Evolutionary conservation across 2,888 invertebrate genomes (phyloP), one percentile per base, ranked within the genome.

Genomic region (Eupithecia dodoneata): DNA sequence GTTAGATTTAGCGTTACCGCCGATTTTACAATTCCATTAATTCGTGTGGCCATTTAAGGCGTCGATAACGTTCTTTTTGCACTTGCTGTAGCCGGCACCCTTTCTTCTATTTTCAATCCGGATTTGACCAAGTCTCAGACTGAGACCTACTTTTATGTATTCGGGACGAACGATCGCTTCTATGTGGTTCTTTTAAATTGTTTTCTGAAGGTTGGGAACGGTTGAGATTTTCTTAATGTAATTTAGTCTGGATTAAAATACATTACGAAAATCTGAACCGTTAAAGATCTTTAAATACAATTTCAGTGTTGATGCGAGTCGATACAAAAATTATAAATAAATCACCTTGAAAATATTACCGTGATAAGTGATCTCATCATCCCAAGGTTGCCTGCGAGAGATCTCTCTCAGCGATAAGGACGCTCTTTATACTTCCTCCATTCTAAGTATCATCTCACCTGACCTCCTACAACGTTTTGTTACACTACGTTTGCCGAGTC

Each of bases 71-170:
- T 15, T 79, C 65, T 79, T 74, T 79, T 76, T 79, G 69, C 55
- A 79, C 44, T 59, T 71, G 52, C 59, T 78, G 73, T 73, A 70
- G 49, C 71, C 71, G 63, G 73, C 65, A 59, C 63, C 63, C 52
- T 72, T 74, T 77, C 71, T 80, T 81, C 76, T 81, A 78, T 82
- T 81, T 82, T 78, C 77, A 80, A 79, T 80, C 76, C 74, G 65
- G 65, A 76, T 75, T 15, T 73, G 73, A 75, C 70, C 76, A 67
- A 71, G 71, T 67, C 65, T 72, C 69, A 10, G 30, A 30, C 49
- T 59, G 2, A 79, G 49, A 77, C 77, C 76, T 71, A 75, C 75
- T 77, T 79, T 77, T 79, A 80, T 80, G 76, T 77, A 77, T 76
- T 75, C 52, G 52, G 44, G 47, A 66, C 59, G 30, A 41, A 72